phyloP scores from a whole-genome alignment of 2,113 vertebrate genomes.

The Merops nubicus region DNA sequence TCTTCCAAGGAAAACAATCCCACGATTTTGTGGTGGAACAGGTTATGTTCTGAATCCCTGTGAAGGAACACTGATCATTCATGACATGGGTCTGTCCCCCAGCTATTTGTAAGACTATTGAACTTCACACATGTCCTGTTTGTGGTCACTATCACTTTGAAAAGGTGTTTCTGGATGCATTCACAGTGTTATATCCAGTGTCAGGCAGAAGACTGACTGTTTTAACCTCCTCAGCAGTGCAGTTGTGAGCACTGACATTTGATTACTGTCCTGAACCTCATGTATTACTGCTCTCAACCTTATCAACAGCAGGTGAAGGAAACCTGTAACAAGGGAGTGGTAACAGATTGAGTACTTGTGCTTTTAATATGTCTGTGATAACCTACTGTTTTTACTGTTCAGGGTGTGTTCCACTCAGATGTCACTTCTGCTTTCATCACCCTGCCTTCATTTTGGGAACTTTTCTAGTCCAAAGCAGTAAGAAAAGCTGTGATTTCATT shows the following conservation, averaged over 20 bases:
- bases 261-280: background rate
- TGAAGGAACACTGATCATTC: background rate
- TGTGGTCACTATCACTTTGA: background rate
- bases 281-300: background rate
- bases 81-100: background rate
- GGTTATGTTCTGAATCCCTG: background rate
- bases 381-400: background rate
- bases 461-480: background rate
- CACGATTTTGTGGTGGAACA: background rate
- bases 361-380: background rate
- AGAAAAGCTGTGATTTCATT: background rate
- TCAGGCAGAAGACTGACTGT: background rate
- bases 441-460: background rate
- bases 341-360: background rate
- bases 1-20: no score
- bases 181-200: background rate
- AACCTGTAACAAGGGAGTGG: background rate
- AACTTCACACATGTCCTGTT: background rate
- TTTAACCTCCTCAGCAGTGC: background rate
- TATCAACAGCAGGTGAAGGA: background rate
- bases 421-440: background rate
- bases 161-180: background rate
- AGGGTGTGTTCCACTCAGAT: background rate
- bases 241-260: background rate
- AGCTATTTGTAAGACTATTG: background rate